These are phyloP conservation scores for Acromyrmex heyeri DNA, from an alignment of 1,140 invertebrate species.

Conservation along the genomic window DNA sequence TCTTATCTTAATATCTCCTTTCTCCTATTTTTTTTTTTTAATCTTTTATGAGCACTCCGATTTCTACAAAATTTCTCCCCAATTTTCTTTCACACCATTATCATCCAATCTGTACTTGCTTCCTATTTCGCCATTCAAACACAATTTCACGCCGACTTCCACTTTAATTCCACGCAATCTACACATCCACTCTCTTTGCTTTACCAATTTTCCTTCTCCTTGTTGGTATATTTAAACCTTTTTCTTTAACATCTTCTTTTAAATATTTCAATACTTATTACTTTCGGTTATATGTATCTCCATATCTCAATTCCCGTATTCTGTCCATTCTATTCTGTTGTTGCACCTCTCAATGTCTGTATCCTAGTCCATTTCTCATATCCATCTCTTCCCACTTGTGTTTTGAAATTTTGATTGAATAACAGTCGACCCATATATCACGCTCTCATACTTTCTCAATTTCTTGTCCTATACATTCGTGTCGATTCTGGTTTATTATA, in stretches of 20 bases:
- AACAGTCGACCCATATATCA: slow-evolving; percentile 36
- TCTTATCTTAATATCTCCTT: not conserved
- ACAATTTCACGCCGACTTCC: not conserved
- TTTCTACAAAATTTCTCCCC: not conserved
- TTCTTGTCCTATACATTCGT: slow-evolving; percentile 26
- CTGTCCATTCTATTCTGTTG: not conserved
- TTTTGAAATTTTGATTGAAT: slow-evolving; percentile 62
- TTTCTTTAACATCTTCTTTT: not conserved
- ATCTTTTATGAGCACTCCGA: not conserved
- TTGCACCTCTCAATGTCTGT: not conserved
- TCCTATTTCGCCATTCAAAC: slow-evolving; percentile 21
- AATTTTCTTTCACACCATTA: slow-evolving; percentile 19
- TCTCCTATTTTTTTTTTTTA: not conserved
- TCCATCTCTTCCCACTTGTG: slow-evolving; percentile 15
- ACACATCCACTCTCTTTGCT: not conserved
- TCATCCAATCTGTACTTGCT: slow-evolving; percentile 33
- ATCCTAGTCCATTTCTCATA: slow-evolving; percentile 42
- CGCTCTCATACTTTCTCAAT: slow-evolving; percentile 39
- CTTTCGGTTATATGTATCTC: not conserved
- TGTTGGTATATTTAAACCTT: not conserved
- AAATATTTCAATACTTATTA: slow-evolving; percentile 23
- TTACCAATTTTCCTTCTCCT: not conserved
- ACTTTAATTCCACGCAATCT: slow-evolving; percentile 31
- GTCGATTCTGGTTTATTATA: not conserved
- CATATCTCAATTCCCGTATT: slow-evolving; percentile 21